Evolutionary conservation across 2,797 vertebrate genomes (phyloP).

Genomic region (Gastrophryne carolinensis): DNA sequence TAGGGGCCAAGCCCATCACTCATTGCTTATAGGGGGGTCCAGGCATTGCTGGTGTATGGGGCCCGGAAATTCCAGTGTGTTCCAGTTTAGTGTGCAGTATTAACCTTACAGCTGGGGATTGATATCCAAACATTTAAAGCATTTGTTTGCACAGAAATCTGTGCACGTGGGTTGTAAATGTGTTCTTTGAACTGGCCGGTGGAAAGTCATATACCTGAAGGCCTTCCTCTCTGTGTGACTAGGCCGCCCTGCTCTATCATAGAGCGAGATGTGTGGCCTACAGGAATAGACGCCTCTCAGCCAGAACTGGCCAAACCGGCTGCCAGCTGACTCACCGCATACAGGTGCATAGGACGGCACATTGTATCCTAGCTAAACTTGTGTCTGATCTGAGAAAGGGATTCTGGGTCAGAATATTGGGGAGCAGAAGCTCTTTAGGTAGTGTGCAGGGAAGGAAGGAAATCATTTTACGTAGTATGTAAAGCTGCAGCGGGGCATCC

Average conservation of each 20-base stretch:
- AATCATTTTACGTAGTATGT: too few relatives aligned
- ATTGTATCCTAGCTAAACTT: background rate
- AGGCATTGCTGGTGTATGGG: too few relatives aligned
- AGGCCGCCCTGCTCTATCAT: background rate
- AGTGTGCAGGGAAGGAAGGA: too few relatives aligned
- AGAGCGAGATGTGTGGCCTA: background rate
- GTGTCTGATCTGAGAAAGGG: too few relatives aligned
- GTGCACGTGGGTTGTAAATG: background rate
- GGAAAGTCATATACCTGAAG: background rate
- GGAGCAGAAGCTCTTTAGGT: too few relatives aligned
- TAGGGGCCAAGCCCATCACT: too few relatives aligned
- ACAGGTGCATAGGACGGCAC: background rate
- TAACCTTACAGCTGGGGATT: too few relatives aligned
- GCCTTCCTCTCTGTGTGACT: background rate
- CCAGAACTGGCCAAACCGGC: constrained; percentile 24
- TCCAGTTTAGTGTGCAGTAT: too few relatives aligned
- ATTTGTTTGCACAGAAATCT: background rate
- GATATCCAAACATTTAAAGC: background rate
- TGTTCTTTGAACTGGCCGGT: background rate
- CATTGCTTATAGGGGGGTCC: too few relatives aligned
- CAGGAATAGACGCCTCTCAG: background rate
- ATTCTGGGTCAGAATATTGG: too few relatives aligned
- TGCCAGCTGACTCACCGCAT: background rate
- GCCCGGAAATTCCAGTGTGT: too few relatives aligned
- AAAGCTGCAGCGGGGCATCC: too few relatives aligned